A percentile compares a stretch with the other conserved stretches of the same genome.
Evolutionary conservation across 2,797 vertebrate species (phyloP).

Genomic region (Acanthopagrus latus): DNA sequence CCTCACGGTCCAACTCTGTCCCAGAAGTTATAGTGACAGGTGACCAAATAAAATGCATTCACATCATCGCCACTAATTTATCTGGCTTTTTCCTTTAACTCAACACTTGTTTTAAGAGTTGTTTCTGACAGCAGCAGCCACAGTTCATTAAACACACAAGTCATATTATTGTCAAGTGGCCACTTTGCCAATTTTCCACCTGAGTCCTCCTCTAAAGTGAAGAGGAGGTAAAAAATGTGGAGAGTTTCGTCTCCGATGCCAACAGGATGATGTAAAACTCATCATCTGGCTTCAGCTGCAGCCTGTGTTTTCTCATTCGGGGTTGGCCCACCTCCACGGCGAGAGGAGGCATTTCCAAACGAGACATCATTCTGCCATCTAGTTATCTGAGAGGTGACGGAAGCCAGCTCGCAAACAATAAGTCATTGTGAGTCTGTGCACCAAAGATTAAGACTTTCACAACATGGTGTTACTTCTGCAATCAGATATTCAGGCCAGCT

Average conservation of each 20-base stretch:
- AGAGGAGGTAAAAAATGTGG: constrained; percentile 16
- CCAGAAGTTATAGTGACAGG: no score
- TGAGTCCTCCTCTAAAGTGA: constrained; percentile 1
- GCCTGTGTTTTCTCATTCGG: constrained; percentile 26
- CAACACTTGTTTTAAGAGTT: neutral
- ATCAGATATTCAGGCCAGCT: neutral
- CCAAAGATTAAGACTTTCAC: neutral
- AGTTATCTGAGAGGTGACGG: neutral
- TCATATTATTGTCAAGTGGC: constrained; percentile 10
- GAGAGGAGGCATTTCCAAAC: constrained; percentile 9
- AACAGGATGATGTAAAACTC: neutral
- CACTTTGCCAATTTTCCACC: constrained; percentile 21
- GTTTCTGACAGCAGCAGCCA: constrained; percentile 16
- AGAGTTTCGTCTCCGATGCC: constrained; percentile 6
- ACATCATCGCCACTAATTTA: neutral
- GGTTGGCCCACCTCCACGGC: neutral
- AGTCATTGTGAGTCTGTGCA: neutral
- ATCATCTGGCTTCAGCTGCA: neutral
- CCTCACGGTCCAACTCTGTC: no score
- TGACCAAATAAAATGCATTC: no score
- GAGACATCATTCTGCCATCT: constrained; percentile 13
- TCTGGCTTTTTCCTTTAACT: neutral
- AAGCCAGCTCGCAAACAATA: constrained; percentile 20
- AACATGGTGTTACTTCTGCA: constrained; percentile 4
- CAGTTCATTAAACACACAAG: neutral